Evolutionary conservation across 1,140 invertebrate genomes (phyloP).

Genomic region (Pogonomyrmex barbatus): DNA sequence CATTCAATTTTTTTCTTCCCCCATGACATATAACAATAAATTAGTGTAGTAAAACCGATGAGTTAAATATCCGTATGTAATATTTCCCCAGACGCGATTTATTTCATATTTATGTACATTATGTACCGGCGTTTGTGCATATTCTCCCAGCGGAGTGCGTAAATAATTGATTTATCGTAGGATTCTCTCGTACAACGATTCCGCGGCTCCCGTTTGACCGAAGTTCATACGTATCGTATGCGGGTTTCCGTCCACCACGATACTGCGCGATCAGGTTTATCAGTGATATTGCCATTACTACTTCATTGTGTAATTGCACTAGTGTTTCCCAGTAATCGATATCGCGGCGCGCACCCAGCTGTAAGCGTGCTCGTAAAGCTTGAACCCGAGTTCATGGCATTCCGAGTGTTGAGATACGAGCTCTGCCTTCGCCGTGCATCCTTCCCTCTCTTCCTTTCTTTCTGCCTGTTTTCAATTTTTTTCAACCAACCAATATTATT

Average conservation of each 20-base stretch:
- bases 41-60: neutral
- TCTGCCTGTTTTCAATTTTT: slow-evolving; percentile 1
- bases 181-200: slow-evolving; percentile 55
- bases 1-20: neutral
- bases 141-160: slow-evolving; percentile 27
- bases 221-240: slow-evolving; percentile 61
- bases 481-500: neutral
- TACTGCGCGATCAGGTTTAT: slow-evolving; percentile 67
- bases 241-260: slow-evolving; percentile 39
- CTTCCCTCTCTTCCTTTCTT: neutral
- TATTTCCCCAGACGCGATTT: slow-evolving; percentile 47
- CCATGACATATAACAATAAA: neutral
- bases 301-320: slow-evolving; percentile 79
- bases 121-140: slow-evolving; percentile 21
- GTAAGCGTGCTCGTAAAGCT: slow-evolving; percentile 76
- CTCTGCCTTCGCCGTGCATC: neutral
- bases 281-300: slow-evolving; percentile 78
- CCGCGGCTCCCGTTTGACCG: slow-evolving; percentile 39
- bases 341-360: slow-evolving; percentile 73
- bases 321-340: slow-evolving; percentile 77
- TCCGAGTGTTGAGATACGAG: slow-evolving; percentile 64
- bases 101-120: slow-evolving; percentile 7
- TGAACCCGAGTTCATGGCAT: slow-evolving; percentile 80
- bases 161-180: slow-evolving; percentile 74
- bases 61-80: neutral